Conservation (phyloP, 2,797 vertebrate species). For the Gadopsis marmoratus region DNA sequence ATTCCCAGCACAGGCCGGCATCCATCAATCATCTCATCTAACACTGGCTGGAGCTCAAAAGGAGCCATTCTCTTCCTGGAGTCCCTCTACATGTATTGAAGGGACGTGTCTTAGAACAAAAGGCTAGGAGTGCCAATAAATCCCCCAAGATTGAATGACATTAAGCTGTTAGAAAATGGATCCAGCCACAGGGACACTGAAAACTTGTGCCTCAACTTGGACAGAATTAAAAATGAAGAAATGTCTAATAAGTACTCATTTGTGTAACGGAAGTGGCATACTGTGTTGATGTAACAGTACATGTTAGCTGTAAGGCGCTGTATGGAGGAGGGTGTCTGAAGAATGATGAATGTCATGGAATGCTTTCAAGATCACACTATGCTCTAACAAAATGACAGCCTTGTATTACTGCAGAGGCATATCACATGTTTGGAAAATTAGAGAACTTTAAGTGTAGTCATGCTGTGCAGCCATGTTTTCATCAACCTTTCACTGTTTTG, state of each 20-base stretch:
- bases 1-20: slow-evolving; percentile 79
- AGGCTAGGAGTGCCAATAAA: slow-evolving; percentile 71
- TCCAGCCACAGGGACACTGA: slow-evolving; percentile 59
- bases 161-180: slow-evolving; percentile 72
- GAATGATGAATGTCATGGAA: slow-evolving; percentile 45
- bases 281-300: slow-evolving; percentile 27
- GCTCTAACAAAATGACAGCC: slow-evolving; percentile 40
- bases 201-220: slow-evolving; percentile 63
- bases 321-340: slow-evolving; percentile 33
- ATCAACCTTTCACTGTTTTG: background rate
- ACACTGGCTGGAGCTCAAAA: slow-evolving; percentile 67
- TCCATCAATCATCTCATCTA: slow-evolving; percentile 82
- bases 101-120: slow-evolving; percentile 77
- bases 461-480: slow-evolving; percentile 16
- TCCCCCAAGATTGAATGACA: slow-evolving; percentile 73
- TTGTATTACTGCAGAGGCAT: slow-evolving; percentile 46
- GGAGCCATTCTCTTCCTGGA: slow-evolving; percentile 65
- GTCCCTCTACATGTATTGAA: slow-evolving; percentile 68
- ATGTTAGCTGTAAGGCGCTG: slow-evolving; percentile 29
- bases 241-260: slow-evolving; percentile 19
- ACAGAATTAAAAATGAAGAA: slow-evolving; percentile 49
- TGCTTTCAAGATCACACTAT: slow-evolving; percentile 39
- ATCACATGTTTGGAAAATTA: slow-evolving; percentile 40
- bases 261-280: slow-evolving; percentile 19
- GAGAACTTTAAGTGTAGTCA: slow-evolving; percentile 18